A percentile compares a stretch with the other conserved stretches of the same genome.
These are phyloP conservation scores for Hippocampus zosterae DNA, from an alignment of 2,113 vertebrate genomes.

Conservation along the genomic window DNA sequence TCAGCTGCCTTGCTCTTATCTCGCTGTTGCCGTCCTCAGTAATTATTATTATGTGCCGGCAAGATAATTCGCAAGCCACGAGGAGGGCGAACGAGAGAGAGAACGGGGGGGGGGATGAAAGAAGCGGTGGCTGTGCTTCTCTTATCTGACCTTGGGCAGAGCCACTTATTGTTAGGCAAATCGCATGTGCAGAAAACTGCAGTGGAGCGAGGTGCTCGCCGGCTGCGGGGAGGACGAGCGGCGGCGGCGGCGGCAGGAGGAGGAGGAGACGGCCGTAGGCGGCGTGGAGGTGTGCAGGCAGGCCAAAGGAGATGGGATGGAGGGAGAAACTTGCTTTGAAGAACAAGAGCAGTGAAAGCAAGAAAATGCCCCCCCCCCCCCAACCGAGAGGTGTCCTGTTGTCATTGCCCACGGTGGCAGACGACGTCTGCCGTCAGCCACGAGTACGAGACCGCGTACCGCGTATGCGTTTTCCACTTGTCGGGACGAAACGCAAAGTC, in stretches of 20 bases:
- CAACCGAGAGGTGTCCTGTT: slow-evolving; percentile 22
- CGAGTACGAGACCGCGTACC: no score
- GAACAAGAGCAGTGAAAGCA: slow-evolving; percentile 33
- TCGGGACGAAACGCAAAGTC: no score
- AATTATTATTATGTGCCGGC: slow-evolving; percentile 82
- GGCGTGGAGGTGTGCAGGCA: slow-evolving; percentile 27
- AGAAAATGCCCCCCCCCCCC: slow-evolving; percentile 6
- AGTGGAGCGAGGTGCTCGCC: slow-evolving; percentile 53
- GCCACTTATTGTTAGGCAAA: slow-evolving; percentile 82
- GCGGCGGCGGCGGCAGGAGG: no score
- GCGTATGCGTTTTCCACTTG: no score
- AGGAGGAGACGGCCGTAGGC: slow-evolving; percentile 60
- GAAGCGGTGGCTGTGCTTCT: slow-evolving; percentile 73
- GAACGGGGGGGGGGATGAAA: slow-evolving; percentile 73
- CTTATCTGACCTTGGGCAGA: slow-evolving; percentile 85
- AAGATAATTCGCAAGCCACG: slow-evolving; percentile 80
- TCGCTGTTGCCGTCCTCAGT: slow-evolving; percentile 76
- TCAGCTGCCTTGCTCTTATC: slow-evolving; percentile 74
- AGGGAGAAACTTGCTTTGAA: slow-evolving; percentile 1
- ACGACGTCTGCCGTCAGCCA: slow-evolving; percentile 40
- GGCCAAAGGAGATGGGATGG: slow-evolving; percentile 24
- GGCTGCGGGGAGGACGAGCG: slow-evolving; percentile 5
- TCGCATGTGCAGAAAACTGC: slow-evolving; percentile 75
- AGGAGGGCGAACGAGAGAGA: slow-evolving; percentile 69
- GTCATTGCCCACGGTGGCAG: slow-evolving; percentile 49